phyloP scores from a whole-genome alignment of 2,797 vertebrate genomes.

The Paratrypauchen microcephalus region DNA sequence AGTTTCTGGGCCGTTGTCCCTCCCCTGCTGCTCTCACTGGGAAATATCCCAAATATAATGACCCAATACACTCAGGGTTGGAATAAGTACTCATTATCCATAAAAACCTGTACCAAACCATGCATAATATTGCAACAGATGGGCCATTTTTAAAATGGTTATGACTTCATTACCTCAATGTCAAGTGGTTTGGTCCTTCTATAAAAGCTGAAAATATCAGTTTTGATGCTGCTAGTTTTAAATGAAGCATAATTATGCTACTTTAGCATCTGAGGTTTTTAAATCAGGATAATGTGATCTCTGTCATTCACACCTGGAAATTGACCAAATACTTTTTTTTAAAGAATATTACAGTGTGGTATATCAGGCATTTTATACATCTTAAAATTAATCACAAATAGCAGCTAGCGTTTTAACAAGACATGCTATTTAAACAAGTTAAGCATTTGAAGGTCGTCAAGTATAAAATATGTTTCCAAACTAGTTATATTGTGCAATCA shows the following conservation, averaged over 20 bases:
- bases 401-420: neutral
- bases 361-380: neutral
- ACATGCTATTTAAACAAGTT: no score
- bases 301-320: neutral
- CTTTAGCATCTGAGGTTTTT: conserved; percentile 21
- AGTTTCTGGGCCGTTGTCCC: conserved; percentile 19
- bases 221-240: conserved; percentile 14
- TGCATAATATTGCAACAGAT: conserved; percentile 45
- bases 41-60: conserved; percentile 13
- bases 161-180: conserved; percentile 55
- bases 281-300: conserved; percentile 13
- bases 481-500: neutral
- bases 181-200: conserved; percentile 34
- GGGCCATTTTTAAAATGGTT: conserved; percentile 48
- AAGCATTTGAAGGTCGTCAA: neutral
- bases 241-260: conserved; percentile 12
- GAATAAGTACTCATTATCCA: conserved; percentile 30
- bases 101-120: conserved; percentile 32
- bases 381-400: neutral
- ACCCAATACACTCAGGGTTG: conserved; percentile 9
- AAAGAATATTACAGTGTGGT: neutral
- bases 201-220: conserved; percentile 26
- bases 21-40: conserved; percentile 25
- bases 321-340: conserved; percentile 2
- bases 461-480: conserved; percentile 2